A percentile compares a stretch with the other conserved stretches of the same genome.
Evolutionary conservation across 2,888 invertebrate genomes (phyloP).

Genomic region (Troides oblongomaculatus): DNA sequence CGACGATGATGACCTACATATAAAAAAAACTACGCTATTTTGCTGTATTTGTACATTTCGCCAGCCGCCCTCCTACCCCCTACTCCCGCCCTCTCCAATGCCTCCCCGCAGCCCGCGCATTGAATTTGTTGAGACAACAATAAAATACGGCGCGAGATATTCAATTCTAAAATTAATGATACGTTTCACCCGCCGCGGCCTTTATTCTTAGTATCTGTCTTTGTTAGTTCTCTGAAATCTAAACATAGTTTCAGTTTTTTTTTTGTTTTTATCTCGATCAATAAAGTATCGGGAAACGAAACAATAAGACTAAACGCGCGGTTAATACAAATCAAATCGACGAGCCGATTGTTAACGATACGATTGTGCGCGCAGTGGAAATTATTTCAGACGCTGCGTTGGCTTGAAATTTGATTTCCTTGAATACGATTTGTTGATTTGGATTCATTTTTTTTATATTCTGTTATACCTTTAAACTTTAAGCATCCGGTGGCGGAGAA

Average conservation of each 20-base stretch:
- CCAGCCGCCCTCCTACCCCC: neutral
- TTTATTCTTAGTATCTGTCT: slow-evolving; percentile 40
- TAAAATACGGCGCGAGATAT: slow-evolving; percentile 66
- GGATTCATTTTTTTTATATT: too few relatives aligned
- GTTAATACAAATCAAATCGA: slow-evolving; percentile 24
- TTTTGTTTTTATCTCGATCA: slow-evolving; percentile 4
- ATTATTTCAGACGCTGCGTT: slow-evolving; percentile 7
- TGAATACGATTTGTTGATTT: neutral
- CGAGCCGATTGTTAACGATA: slow-evolving; percentile 7
- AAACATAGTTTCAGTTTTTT: slow-evolving; percentile 26
- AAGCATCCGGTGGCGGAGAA: too few relatives aligned
- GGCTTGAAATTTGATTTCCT: neutral
- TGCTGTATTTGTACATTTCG: slow-evolving; percentile 33
- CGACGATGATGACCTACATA: too few relatives aligned
- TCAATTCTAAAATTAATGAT: slow-evolving; percentile 54
- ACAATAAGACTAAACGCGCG: slow-evolving; percentile 1
- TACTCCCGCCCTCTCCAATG: slow-evolving; percentile 37
- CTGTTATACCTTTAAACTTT: too few relatives aligned
- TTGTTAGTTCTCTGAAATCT: slow-evolving; percentile 40
- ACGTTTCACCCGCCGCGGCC: slow-evolving; percentile 39
- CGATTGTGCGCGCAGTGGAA: slow-evolving; percentile 12
- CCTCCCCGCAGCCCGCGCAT: slow-evolving; percentile 40
- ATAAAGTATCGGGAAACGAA: slow-evolving; percentile 24
- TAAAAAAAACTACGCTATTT: slow-evolving; percentile 29
- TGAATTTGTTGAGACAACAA: slow-evolving; percentile 50